Base-by-base conservation (phyloP, 1,140 invertebrate genomes). In the Leucophenga varia region DNA sequence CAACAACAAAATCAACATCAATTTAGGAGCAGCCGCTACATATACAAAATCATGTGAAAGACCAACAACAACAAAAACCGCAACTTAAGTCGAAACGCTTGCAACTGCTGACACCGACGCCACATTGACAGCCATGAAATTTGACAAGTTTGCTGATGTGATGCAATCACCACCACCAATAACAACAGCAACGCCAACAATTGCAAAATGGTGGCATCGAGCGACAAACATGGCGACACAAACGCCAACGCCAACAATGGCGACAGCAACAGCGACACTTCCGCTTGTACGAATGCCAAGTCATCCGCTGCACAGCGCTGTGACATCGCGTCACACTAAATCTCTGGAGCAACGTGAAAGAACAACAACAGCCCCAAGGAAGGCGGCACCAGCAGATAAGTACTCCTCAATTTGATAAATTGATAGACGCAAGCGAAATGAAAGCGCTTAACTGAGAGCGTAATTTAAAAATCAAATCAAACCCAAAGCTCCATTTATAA, bases 11-110 rank as follows among this genome's bases (percentile, higher is more conserved):
- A n/a, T n/a, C n/a, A n/a, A 10, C 56, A 46, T 13, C 43, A 47
- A 54, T 53, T 35, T 54, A 72, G 68, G 68, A 72, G 69, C 69
- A 72, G 69, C 69, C 65, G 56, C 54, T 61, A 56, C 69, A 65
- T 51, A 43, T 16, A 44, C 45, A 42, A 46, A 30, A 41, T 44
- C 47, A n/a, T n/a, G n/a, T n/a, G n/a, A n/a, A 44, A 39, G 19
- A 31, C 10, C 21, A 18, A 19, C 39, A 41, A 18, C 37, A 43
- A 36, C 25, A 28, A 34, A 30, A 21, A 2, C 17, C 21, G 16
- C 19, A 36, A 20, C 22, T n/a, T n/a, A n/a, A n/a, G n/a, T n/a
- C n/a, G n/a, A n/a, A n/a, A n/a, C n/a, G 30, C 3, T 17, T 34
- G 31, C 19, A 31, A 16, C 35, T 17, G 13, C 31, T 9, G 9